These are phyloP conservation scores for Parauchenoglanis ngamensis DNA, from an alignment of 2,797 vertebrate genomes.

Conservation along the genomic window DNA sequence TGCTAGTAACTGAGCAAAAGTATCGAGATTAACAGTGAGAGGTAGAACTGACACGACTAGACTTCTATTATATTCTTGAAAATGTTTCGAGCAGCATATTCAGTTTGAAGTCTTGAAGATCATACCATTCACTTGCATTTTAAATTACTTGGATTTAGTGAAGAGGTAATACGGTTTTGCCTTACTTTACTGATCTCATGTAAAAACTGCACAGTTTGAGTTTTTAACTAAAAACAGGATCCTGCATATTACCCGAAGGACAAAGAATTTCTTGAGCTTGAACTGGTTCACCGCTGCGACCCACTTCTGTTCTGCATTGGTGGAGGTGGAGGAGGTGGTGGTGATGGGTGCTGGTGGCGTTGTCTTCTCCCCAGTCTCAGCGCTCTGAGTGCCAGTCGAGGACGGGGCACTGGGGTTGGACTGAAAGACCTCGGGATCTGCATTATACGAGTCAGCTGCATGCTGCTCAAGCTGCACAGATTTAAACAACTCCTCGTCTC, in stretches of 20 bases:
- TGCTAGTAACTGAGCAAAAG: not conserved
- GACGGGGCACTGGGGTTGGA: conserved; percentile 13
- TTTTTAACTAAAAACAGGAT: conserved; percentile 8
- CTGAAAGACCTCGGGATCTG: conserved; percentile 2
- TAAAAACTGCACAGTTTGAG: not conserved
- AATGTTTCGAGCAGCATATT: not conserved
- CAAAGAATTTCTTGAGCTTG: conserved; percentile 73
- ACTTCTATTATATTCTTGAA: not conserved
- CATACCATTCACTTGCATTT: not conserved
- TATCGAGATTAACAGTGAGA: not conserved
- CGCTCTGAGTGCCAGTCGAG: not conserved
- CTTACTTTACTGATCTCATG: not conserved
- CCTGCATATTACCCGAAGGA: conserved; percentile 70
- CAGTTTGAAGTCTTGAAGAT: not conserved
- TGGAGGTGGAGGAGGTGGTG: not conserved
- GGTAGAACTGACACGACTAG: not conserved
- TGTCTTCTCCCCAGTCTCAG: conserved; percentile 24
- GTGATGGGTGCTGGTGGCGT: not conserved
- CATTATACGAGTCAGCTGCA: conserved; percentile 7
- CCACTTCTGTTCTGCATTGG: conserved; percentile 37
- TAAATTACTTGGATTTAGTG: not conserved
- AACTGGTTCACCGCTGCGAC: conserved; percentile 59
- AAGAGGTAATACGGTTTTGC: not conserved
- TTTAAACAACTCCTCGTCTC: conserved; percentile 55
- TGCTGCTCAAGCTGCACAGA: conserved; percentile 49